These are phyloP conservation scores for Homarus americanus DNA, from an alignment of 1,140 invertebrate genomes.

Conservation along the genomic window DNA sequence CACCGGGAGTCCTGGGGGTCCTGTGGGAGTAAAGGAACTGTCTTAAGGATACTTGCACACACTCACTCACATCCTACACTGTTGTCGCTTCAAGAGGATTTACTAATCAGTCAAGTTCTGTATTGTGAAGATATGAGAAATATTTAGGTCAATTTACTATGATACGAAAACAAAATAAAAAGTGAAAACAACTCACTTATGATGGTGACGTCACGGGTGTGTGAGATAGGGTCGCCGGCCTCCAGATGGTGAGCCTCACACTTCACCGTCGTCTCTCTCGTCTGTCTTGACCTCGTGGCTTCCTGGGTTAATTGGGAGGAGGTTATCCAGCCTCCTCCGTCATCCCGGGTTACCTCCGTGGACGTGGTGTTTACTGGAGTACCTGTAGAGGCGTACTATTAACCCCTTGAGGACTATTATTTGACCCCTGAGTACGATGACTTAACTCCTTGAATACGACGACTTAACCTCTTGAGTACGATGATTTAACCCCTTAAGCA, in stretches of 20 bases:
- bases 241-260: slow-evolving; percentile 34
- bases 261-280: slow-evolving; percentile 11
- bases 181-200: slow-evolving; percentile 30
- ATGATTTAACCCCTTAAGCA: too few relatives aligned
- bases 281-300: slow-evolving; percentile 19
- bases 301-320: slow-evolving; percentile 21
- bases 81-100: too few relatives aligned
- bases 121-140: too few relatives aligned
- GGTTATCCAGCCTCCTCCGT: slow-evolving; percentile 39
- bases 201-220: slow-evolving; percentile 29
- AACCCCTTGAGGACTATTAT: too few relatives aligned
- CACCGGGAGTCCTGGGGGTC: slow-evolving; percentile 21
- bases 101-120: too few relatives aligned
- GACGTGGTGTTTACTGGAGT: background rate
- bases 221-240: background rate
- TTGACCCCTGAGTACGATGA: too few relatives aligned
- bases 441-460: too few relatives aligned
- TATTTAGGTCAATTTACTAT: background rate
- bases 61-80: too few relatives aligned
- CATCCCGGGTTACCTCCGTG: background rate
- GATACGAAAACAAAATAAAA: too few relatives aligned
- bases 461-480: too few relatives aligned
- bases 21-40: background rate
- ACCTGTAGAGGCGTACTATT: background rate
- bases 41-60: too few relatives aligned